Evolutionary conservation across 2,888 invertebrate genomes (phyloP).

Genomic region (Camponotus fellah): DNA sequence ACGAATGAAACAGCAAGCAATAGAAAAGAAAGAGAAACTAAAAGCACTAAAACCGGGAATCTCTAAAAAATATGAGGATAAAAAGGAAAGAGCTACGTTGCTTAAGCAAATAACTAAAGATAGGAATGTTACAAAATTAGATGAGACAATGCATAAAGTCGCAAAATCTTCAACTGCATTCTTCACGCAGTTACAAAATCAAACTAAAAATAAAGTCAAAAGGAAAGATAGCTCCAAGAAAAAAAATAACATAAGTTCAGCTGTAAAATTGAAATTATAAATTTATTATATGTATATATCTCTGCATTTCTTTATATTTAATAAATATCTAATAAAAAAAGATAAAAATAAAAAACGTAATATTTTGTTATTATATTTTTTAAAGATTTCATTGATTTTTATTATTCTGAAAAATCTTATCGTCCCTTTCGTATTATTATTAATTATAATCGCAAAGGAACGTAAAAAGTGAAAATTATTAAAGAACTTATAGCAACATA

Average conservation of each 20-base stretch:
- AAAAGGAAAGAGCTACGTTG: constrained; percentile 88
- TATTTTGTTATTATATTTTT: constrained; percentile 25
- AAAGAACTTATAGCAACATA: constrained; percentile 31
- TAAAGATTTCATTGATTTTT: constrained; percentile 10
- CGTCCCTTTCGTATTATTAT: constrained; percentile 4
- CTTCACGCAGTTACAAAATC: constrained; percentile 95
- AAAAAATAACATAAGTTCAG: constrained; percentile 85
- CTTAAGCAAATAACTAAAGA: constrained; percentile 89
- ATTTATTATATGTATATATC: constrained; percentile 64
- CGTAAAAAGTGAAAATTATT: neutral
- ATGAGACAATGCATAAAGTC: constrained; percentile 86
- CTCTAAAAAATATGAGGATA: constrained; percentile 87
- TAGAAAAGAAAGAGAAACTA: constrained; percentile 85
- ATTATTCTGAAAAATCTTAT: constrained; percentile 5
- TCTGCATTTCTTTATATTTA: constrained; percentile 23
- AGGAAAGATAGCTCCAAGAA: constrained; percentile 85
- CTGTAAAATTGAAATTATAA: constrained; percentile 90
- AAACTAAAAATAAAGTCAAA: constrained; percentile 88
- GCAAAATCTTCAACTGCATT: constrained; percentile 93
- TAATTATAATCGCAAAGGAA: constrained; percentile 18
- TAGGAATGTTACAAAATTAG: constrained; percentile 88
- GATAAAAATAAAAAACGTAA: constrained; percentile 22
- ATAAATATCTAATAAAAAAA: constrained; percentile 30
- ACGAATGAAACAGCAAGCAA: constrained; percentile 86
- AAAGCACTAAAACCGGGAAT: constrained; percentile 86